A percentile compares a stretch with the other conserved stretches of the same genome.
These are phyloP conservation scores for Albula goreensis DNA, from an alignment of 2,113 vertebrate genomes.

Conservation along the genomic window DNA sequence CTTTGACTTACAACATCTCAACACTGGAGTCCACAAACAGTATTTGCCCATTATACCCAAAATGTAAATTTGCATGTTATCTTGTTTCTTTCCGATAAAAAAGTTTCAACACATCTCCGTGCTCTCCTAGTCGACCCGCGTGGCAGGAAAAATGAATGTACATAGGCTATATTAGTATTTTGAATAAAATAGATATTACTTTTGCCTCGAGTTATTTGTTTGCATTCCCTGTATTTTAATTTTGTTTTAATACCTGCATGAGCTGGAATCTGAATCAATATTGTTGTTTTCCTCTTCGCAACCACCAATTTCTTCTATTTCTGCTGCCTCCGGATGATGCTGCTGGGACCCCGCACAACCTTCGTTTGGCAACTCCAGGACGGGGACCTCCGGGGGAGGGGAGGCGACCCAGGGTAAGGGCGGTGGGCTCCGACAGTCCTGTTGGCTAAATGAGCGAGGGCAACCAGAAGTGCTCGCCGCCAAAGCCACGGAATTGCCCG, in stretches of 20 bases:
- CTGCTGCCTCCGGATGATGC: constrained; percentile 45
- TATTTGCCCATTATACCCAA: background rate
- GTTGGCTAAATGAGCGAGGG: constrained; percentile 83
- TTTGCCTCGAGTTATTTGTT: background rate
- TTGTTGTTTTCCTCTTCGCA: constrained; percentile 75
- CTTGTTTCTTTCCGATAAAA: background rate
- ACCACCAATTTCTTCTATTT: constrained; percentile 61
- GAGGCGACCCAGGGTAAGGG: constrained; percentile 82
- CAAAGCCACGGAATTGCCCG: constrained; percentile 68
- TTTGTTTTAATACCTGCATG: constrained; percentile 80
- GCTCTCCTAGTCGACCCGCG: background rate
- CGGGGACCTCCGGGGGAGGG: constrained; percentile 72
- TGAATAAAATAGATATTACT: too few species aligned
- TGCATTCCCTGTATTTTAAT: background rate
- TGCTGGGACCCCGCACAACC: constrained; percentile 17
- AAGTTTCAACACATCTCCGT: background rate
- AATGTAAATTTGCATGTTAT: background rate
- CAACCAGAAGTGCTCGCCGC: constrained; percentile 54
- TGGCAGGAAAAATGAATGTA: background rate
- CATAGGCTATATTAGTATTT: too few species aligned
- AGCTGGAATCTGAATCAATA: constrained; percentile 87
- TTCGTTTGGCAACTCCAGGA: constrained; percentile 73
- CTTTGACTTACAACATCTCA: background rate
- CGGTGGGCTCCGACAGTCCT: constrained; percentile 82
- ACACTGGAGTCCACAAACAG: background rate